phyloP scores from a whole-genome alignment of 2,888 invertebrate species.

The Drosophila falleni region DNA sequence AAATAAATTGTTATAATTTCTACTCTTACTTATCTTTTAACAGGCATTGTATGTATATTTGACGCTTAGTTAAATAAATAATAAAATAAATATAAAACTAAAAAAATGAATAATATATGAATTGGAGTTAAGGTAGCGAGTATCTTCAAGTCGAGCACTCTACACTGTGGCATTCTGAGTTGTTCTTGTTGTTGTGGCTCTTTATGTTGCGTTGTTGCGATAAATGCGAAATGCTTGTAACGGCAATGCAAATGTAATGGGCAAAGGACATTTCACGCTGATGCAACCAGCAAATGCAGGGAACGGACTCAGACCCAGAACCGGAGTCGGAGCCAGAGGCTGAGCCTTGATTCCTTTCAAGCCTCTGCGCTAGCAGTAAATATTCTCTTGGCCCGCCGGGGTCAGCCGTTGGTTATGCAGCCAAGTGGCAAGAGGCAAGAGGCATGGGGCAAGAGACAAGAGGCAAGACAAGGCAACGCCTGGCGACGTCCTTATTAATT shows the following conservation, averaged over 20 bases:
- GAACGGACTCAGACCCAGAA: slow-evolving; percentile 1
- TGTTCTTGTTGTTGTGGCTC: slow-evolving; percentile 9
- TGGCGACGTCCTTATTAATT: slow-evolving; percentile 69
- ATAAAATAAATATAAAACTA: too few relatives aligned
- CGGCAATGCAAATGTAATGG: slow-evolving; percentile 79
- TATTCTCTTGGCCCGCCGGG: slow-evolving; percentile 49
- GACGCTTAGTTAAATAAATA: too few relatives aligned
- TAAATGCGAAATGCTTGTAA: slow-evolving; percentile 80
- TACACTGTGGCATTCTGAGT: not conserved
- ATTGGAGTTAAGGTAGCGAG: not conserved
- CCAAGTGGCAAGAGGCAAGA: slow-evolving; percentile 38
- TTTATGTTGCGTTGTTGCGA: slow-evolving; percentile 54
- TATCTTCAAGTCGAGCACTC: not conserved
- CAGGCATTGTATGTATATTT: too few relatives aligned
- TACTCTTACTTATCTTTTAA: too few relatives aligned
- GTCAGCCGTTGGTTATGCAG: slow-evolving; percentile 51
- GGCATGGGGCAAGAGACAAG: slow-evolving; percentile 3
- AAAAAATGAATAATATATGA: too few relatives aligned
- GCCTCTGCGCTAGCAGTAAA: slow-evolving; percentile 47
- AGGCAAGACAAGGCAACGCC: slow-evolving; percentile 10
- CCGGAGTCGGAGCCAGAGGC: slow-evolving; percentile 12
- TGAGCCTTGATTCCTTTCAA: slow-evolving; percentile 21
- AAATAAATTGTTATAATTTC: too few relatives aligned
- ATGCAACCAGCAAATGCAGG: slow-evolving; percentile 34
- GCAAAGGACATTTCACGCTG: slow-evolving; percentile 73